Conservation (phyloP, 2,888 invertebrate species). For the Gastracanthus pulcherrimus region DNA sequence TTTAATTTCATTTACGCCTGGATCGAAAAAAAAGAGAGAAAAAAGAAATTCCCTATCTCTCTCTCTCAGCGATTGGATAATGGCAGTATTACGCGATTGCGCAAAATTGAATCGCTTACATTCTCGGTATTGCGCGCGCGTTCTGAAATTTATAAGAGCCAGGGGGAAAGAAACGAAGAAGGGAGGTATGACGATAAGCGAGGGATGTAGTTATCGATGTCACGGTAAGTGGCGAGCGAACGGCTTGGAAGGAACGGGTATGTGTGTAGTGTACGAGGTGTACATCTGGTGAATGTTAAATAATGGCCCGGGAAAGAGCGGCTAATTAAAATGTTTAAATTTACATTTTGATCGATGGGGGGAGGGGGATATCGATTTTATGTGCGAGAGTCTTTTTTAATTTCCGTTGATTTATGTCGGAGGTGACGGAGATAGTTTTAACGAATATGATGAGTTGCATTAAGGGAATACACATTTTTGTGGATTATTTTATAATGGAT, state of each 20-base stretch:
- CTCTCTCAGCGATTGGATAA: not conserved
- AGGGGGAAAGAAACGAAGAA: no score
- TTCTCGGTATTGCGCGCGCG: not conserved
- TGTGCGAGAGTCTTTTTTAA: not conserved
- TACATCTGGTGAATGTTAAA: not conserved
- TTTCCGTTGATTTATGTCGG: not conserved
- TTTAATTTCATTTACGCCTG: slow-evolving; percentile 45
- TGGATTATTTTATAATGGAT: no score
- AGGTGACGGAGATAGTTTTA: not conserved
- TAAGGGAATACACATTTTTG: no score
- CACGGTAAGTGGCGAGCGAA: no score
- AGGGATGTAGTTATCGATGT: no score
- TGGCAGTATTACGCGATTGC: slow-evolving; percentile 19
- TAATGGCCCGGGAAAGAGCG: not conserved
- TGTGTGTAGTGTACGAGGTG: no score
- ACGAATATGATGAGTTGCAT: no score
- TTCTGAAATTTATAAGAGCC: slow-evolving; percentile 3
- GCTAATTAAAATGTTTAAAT: not conserved
- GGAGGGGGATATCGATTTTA: not conserved
- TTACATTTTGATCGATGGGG: not conserved
- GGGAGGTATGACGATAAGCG: no score
- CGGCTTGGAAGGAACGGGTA: no score
- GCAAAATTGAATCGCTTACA: slow-evolving; percentile 41
- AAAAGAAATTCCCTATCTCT: slow-evolving; percentile 11
- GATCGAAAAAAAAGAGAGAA: no score